Percentiles rank a stretch among this genome's conserved stretches.
phyloP scores from a whole-genome alignment of 1,140 invertebrate genomes.

The Drosophila yakuba region DNA sequence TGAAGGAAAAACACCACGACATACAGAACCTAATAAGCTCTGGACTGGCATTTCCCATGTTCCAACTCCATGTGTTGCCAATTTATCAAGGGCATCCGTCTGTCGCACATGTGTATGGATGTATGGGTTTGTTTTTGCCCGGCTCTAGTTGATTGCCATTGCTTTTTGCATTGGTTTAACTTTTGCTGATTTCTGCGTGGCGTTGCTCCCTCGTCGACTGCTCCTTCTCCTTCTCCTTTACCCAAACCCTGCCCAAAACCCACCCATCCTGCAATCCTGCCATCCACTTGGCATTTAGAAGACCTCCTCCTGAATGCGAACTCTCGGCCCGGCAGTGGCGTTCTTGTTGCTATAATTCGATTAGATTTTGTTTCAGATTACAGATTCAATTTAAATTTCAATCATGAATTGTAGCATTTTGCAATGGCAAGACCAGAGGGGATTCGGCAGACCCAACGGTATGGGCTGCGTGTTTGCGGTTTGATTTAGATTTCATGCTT shows the following conservation, averaged over 20 bases:
- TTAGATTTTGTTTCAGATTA: slow-evolving; percentile 71
- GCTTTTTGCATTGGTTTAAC: slow-evolving; percentile 64
- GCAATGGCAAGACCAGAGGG: slow-evolving; percentile 56
- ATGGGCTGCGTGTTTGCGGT: slow-evolving; percentile 59
- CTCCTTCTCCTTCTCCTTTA: background rate
- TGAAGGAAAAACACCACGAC: too few relatives aligned
- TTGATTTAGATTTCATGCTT: slow-evolving; percentile 68
- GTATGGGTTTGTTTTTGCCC: slow-evolving; percentile 17
- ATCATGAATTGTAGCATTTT: slow-evolving; percentile 69
- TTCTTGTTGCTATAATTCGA: slow-evolving; percentile 66
- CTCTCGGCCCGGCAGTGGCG: slow-evolving; percentile 1
- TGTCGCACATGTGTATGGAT: slow-evolving; percentile 3
- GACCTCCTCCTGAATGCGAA: background rate
- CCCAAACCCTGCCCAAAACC: background rate
- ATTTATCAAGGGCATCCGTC: slow-evolving; percentile 42
- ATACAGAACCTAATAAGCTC: too few relatives aligned
- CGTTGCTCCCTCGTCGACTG: slow-evolving; percentile 15
- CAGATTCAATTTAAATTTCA: slow-evolving; percentile 71
- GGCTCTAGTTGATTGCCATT: slow-evolving; percentile 47
- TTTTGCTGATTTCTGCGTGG: slow-evolving; percentile 60
- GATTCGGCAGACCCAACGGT: slow-evolving; percentile 17
- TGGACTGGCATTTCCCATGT: background rate
- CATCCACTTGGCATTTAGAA: background rate
- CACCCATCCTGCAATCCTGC: background rate
- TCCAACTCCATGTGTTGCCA: slow-evolving; percentile 25